These are phyloP conservation scores for Mellilla xanthometata DNA, from an alignment of 2,888 invertebrate genomes.

Conservation along the genomic window DNA sequence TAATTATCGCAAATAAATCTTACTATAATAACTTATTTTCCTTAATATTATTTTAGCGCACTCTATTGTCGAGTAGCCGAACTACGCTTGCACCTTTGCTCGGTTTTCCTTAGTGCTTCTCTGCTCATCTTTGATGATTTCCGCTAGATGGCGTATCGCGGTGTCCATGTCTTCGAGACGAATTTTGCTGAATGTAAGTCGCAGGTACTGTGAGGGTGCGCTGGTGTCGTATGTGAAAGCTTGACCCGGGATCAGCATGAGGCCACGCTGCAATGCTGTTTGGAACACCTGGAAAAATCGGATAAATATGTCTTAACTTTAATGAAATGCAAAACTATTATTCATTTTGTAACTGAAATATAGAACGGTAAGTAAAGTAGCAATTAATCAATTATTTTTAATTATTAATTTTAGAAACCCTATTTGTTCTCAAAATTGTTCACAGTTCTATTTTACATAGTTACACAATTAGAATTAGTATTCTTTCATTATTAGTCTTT, in stretches of 20 bases:
- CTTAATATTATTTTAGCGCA: slow-evolving; percentile 21
- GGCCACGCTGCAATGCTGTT: slow-evolving; percentile 85
- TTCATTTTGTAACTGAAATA: too few species aligned
- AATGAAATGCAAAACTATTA: too few species aligned
- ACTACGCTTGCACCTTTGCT: slow-evolving; percentile 35
- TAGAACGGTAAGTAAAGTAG: too few species aligned
- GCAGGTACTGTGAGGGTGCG: slow-evolving; percentile 85
- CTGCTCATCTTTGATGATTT: slow-evolving; percentile 84
- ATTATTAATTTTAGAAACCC: too few species aligned
- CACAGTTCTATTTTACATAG: too few species aligned
- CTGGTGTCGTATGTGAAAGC: slow-evolving; percentile 86
- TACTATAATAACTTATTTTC: too few species aligned
- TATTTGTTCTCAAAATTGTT: too few species aligned
- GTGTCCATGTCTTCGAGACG: slow-evolving; percentile 84
- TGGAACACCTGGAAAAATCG: slow-evolving; percentile 64
- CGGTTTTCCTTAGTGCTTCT: slow-evolving; percentile 36
- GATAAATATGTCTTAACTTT: too few species aligned
- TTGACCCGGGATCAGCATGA: slow-evolving; percentile 89
- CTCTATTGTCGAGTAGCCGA: slow-evolving; percentile 48
- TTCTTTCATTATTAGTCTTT: too few species aligned
- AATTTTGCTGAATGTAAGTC: slow-evolving; percentile 88
- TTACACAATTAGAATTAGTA: too few species aligned
- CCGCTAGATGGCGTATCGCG: slow-evolving; percentile 83
- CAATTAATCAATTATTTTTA: too few species aligned
- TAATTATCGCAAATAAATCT: too few species aligned